A percentile compares a stretch with the other conserved stretches of the same genome.
Conservation (phyloP, 2,113 vertebrate species). For the Noturus placidus region DNA sequence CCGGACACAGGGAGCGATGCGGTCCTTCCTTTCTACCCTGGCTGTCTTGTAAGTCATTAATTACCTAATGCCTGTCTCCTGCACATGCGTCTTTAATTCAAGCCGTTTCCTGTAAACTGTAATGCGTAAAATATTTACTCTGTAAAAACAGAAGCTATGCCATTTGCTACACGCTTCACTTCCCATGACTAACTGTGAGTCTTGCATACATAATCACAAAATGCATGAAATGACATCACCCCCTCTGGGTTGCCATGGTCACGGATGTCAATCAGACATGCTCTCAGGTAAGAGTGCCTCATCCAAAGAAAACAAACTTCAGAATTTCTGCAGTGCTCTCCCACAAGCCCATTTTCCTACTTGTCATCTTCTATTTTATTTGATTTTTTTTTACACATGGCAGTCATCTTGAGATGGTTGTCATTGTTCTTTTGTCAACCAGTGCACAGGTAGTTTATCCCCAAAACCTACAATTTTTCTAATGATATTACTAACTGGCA, state of each 20-base stretch:
- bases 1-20: conserved; percentile 78
- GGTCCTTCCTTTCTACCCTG: conserved; percentile 79
- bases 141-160: conserved; percentile 24
- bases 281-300: conserved; percentile 44
- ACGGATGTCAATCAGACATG: conserved; percentile 49
- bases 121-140: conserved; percentile 40
- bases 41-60: conserved; percentile 76
- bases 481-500: conserved; percentile 32
- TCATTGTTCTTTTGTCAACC: conserved; percentile 71
- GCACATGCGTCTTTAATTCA: conserved; percentile 39
- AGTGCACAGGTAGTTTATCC: conserved; percentile 45
- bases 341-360: conserved; percentile 19
- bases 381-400: conserved; percentile 72
- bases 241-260: conserved; percentile 51
- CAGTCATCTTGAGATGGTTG: conserved; percentile 73
- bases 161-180: conserved; percentile 35
- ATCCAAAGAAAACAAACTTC: conserved; percentile 41
- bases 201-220: conserved; percentile 47
- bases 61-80: conserved; percentile 40
- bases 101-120: conserved; percentile 27
- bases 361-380: conserved; percentile 65
- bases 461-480: conserved; percentile 22
- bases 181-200: conserved; percentile 41
- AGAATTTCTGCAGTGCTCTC: conserved; percentile 14
- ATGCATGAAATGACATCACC: conserved; percentile 52